Evolutionary conservation across 2,113 vertebrate species (phyloP).

Genomic region (Pterocles gutturalis): DNA sequence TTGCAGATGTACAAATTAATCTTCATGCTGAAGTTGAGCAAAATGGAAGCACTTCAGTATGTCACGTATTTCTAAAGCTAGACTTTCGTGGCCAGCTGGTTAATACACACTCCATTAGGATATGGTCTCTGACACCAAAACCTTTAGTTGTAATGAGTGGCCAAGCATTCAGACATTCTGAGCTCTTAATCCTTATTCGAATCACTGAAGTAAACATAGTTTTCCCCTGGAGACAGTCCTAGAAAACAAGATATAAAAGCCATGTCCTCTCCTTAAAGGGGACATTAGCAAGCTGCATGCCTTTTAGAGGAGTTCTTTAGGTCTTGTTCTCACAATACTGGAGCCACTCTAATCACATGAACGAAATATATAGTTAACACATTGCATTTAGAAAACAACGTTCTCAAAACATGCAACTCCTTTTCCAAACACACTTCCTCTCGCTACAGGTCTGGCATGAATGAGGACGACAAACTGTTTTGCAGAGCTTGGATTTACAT

Average conservation of each 20-base stretch:
- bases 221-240: not conserved
- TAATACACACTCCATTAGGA: not conserved
- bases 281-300: not conserved
- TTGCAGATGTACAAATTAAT: conserved; percentile 23
- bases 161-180: not conserved
- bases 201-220: not conserved
- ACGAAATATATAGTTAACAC: not conserved
- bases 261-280: not conserved
- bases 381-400: not conserved
- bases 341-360: not conserved
- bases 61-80: conserved; percentile 1
- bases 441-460: not conserved
- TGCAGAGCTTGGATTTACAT: not conserved
- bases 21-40: not conserved
- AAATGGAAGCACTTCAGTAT: conserved; percentile 25
- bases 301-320: not conserved
- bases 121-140: not conserved
- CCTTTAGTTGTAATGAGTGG: not conserved
- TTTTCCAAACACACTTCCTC: not conserved
- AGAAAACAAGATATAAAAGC: not conserved
- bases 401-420: not conserved
- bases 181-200: not conserved
- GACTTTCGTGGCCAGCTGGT: not conserved
- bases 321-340: not conserved
- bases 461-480: not conserved